These are phyloP conservation scores for Chymomyza caudatula DNA, from an alignment of 2,888 invertebrate genomes.

Conservation along the genomic window DNA sequence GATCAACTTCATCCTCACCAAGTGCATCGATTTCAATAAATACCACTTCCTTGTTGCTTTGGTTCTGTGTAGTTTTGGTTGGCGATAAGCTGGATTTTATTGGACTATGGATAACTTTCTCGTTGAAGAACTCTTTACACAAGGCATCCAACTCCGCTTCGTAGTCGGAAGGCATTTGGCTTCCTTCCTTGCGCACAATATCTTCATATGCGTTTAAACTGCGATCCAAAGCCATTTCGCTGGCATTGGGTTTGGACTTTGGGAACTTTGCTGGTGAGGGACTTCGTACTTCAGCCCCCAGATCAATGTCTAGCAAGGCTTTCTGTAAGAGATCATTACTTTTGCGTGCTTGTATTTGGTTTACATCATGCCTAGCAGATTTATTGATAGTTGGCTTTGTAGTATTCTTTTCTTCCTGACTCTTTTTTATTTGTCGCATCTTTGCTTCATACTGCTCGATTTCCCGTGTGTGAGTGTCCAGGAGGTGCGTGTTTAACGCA, in stretches of 20 bases:
- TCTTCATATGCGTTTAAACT: slow-evolving; percentile 67
- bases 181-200: slow-evolving; percentile 53
- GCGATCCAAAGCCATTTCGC: slow-evolving; percentile 65
- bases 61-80: neutral
- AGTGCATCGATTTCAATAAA: slow-evolving; percentile 64
- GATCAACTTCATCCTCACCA: slow-evolving; percentile 55
- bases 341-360: slow-evolving; percentile 17
- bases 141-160: slow-evolving; percentile 43
- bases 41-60: slow-evolving; percentile 41
- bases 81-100: neutral
- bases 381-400: neutral
- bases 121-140: slow-evolving; percentile 62
- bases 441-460: slow-evolving; percentile 50
- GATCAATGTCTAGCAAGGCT: slow-evolving; percentile 63
- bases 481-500: slow-evolving; percentile 59
- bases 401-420: slow-evolving; percentile 13
- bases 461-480: slow-evolving; percentile 45
- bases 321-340: slow-evolving; percentile 64
- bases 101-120: slow-evolving; percentile 5
- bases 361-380: neutral
- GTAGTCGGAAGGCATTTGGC: slow-evolving; percentile 3
- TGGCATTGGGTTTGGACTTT: slow-evolving; percentile 30
- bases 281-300: slow-evolving; percentile 45
- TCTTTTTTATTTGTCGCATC: slow-evolving; percentile 39
- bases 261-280: neutral